Evolutionary conservation across 2,797 vertebrate species (phyloP), one percentile per base, ranked within the genome.

Genomic region (Pygocentrus nattereri): DNA sequence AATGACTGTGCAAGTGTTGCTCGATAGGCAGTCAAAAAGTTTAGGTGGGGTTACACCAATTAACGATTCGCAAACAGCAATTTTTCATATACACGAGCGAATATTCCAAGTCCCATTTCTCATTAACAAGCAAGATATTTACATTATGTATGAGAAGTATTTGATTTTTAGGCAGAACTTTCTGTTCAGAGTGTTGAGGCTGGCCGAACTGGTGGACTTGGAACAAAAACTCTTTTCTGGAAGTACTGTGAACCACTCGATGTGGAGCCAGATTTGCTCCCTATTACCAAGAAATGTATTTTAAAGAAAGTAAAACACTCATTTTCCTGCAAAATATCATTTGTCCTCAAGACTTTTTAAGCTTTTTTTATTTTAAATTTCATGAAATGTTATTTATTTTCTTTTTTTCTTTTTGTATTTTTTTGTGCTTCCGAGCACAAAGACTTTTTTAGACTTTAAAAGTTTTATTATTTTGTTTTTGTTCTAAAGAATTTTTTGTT

Each of bases 401-500:
- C 19, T 31, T 86, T 80, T 23, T 70, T 68, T 80, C 68, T 84
- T 76, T 38, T 78, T 74, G 61, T 82, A 79, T 84, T 85, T 91
- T n/a, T 93, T 92, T 94, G 95, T 94, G 92, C 91, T 16, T 8
- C 2, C 12, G 18, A 85, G 92, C 93, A 93, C 94, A 94, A 93
- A 93, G 30, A 41, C 86, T 93, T 87, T 84, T 91, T 93, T 93
- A 90, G 92, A 94, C 93, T 95, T 95, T 93, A 95, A 91, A 95
- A 94, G 93, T 94, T 94, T 92, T 94, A 62, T 85, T 76, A 82
- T 83, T 87, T 93, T 93, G 88, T 94, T 95, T 94, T 95, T 91
- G 88, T 95, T 94, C 81, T 94, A 95, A 95, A 95, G 92, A 94
- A 89, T 85, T 90, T 90, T 93, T 93, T 90, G 91, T 93, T 92